These are phyloP conservation scores for Polydrusus pterygomalis DNA, from an alignment of 2,888 invertebrate genomes.

Conservation along the genomic window DNA sequence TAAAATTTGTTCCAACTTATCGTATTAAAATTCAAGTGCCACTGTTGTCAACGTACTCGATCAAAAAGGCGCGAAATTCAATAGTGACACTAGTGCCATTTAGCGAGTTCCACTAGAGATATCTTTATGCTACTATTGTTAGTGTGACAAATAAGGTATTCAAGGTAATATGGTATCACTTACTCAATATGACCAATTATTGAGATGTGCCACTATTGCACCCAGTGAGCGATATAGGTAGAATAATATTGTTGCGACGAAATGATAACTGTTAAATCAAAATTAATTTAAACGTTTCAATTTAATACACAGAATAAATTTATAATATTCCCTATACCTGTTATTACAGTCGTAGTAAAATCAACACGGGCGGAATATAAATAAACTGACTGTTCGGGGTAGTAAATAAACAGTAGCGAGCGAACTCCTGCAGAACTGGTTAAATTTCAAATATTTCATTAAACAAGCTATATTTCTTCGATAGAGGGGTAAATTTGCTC, in stretches of 20 bases:
- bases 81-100: too few species aligned
- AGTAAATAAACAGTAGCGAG: slow-evolving; percentile 2
- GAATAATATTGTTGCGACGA: not conserved
- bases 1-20: too few species aligned
- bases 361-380: slow-evolving; percentile 8
- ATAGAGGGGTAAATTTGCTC: not conserved
- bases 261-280: not conserved
- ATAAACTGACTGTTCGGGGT: not conserved
- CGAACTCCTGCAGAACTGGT: not conserved
- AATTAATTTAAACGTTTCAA: not conserved
- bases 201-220: too few species aligned
- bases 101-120: too few species aligned
- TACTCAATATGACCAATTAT: too few species aligned
- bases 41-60: too few species aligned
- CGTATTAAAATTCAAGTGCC: too few species aligned
- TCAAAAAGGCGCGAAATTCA: too few species aligned
- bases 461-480: not conserved
- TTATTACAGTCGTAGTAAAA: slow-evolving; percentile 14
- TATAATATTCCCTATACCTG: not conserved
- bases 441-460: not conserved
- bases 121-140: too few species aligned
- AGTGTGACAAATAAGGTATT: too few species aligned
- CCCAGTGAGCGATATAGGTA: not conserved
- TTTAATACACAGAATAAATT: not conserved
- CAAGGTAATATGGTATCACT: too few species aligned